A percentile compares a stretch with the other conserved stretches of the same genome.
phyloP scores from a whole-genome alignment of 1,140 invertebrate genomes.

The Ooceraea biroi region DNA sequence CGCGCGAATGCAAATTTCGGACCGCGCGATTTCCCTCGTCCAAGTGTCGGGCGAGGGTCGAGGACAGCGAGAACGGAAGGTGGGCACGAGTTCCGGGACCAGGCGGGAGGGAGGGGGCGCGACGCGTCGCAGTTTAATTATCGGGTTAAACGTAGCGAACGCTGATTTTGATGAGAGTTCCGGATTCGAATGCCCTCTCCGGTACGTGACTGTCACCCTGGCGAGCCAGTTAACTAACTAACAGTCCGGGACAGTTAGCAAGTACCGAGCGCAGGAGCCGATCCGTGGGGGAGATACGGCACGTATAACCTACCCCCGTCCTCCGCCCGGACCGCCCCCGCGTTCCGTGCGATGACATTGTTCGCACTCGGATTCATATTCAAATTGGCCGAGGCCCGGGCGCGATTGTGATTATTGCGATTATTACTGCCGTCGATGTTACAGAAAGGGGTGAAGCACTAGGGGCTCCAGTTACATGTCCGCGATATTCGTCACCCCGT shows the following conservation, averaged over 20 bases:
- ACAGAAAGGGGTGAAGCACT: slow-evolving; percentile 58
- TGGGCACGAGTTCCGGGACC: background rate
- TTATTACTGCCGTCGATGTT: slow-evolving; percentile 83
- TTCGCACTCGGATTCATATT: slow-evolving; percentile 86
- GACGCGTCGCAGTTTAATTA: slow-evolving; percentile 83
- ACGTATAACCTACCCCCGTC: slow-evolving; percentile 82
- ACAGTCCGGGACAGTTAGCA: slow-evolving; percentile 84
- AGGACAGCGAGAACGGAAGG: slow-evolving; percentile 44
- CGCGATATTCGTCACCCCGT: slow-evolving; percentile 59
- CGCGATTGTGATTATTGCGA: slow-evolving; percentile 85
- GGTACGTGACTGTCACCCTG: slow-evolving; percentile 85
- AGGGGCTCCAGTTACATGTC: slow-evolving; percentile 47
- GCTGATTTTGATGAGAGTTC: slow-evolving; percentile 86
- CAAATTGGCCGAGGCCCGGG: slow-evolving; percentile 84
- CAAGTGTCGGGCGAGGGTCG: slow-evolving; percentile 66
- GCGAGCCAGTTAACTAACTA: slow-evolving; percentile 86
- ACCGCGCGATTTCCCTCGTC: slow-evolving; percentile 83
- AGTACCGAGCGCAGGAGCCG: slow-evolving; percentile 81
- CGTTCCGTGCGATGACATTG: slow-evolving; percentile 83
- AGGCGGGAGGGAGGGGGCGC: slow-evolving; percentile 1
- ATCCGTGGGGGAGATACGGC: slow-evolving; percentile 86
- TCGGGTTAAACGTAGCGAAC: slow-evolving; percentile 86
- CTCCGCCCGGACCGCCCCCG: slow-evolving; percentile 39
- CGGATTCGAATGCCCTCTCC: slow-evolving; percentile 84
- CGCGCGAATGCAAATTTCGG: slow-evolving; percentile 83